Evolutionary conservation across 2,797 vertebrate species (phyloP).

Genomic region (Chaunax sp.): DNA sequence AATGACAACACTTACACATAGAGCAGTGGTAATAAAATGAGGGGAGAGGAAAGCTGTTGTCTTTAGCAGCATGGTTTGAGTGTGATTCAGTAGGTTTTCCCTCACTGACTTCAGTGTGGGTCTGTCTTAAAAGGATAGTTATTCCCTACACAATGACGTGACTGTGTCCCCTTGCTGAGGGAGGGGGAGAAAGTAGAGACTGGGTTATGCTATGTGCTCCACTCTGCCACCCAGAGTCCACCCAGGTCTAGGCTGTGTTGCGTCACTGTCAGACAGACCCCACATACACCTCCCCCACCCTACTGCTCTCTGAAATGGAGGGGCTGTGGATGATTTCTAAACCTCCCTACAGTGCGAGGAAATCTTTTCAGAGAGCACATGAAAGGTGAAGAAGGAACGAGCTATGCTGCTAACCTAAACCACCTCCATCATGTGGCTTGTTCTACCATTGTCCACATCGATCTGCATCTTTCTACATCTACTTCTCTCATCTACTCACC

Average conservation of each 20-base stretch:
- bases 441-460: conserved; percentile 8
- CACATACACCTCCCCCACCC: conserved; percentile 68
- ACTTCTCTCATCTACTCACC: conserved; percentile 11
- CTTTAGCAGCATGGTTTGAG: conserved; percentile 38
- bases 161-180: conserved; percentile 71
- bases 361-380: conserved; percentile 41
- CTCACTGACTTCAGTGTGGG: conserved; percentile 59
- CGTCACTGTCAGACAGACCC: conserved; percentile 76
- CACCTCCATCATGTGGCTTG: conserved; percentile 29
- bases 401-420: conserved; percentile 3
- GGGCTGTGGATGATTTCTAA: conserved; percentile 59
- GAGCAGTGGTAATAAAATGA: conserved; percentile 45
- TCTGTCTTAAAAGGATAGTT: conserved; percentile 71
- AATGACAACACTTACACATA: conserved; percentile 52
- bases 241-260: conserved; percentile 66
- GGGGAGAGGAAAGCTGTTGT: conserved; percentile 48
- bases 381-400: conserved; percentile 26
- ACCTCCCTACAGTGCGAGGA: conserved; percentile 43
- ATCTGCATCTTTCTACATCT: conserved; percentile 5
- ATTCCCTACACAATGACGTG: conserved; percentile 78
- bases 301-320: conserved; percentile 63
- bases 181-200: conserved; percentile 60
- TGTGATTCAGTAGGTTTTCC: conserved; percentile 73
- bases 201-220: conserved; percentile 68
- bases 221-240: conserved; percentile 79